These are phyloP conservation scores for Epirrhoe tristata DNA, from an alignment of 2,888 invertebrate species.

Conservation along the genomic window DNA sequence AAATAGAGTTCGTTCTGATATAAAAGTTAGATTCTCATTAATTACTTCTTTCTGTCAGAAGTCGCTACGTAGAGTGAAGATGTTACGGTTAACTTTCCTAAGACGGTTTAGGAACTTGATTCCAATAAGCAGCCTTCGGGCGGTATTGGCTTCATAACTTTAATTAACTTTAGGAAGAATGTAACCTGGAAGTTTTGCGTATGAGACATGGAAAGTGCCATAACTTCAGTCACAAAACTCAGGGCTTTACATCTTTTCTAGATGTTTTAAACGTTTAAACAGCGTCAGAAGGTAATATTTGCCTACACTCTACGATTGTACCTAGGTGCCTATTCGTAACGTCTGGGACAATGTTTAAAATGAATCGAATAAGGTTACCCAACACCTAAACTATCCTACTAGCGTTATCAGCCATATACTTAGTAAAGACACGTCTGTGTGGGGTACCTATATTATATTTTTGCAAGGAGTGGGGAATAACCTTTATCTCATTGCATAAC, in stretches of 20 bases:
- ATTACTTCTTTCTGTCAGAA: not conserved
- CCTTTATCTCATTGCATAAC: not conserved
- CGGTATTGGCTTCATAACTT: constrained; percentile 25
- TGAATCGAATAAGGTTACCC: too few relatives aligned
- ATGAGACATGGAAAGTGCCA: not conserved
- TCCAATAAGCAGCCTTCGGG: constrained; percentile 6
- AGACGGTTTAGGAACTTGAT: not conserved
- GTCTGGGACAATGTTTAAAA: too few relatives aligned
- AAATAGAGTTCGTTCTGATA: too few relatives aligned
- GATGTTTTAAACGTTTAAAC: too few relatives aligned
- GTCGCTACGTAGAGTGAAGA: not conserved
- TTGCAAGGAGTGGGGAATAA: not conserved
- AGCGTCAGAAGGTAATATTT: too few relatives aligned
- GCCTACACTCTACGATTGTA: too few relatives aligned
- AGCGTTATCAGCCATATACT: too few relatives aligned
- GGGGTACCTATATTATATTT: too few relatives aligned
- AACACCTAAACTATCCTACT: too few relatives aligned
- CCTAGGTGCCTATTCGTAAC: too few relatives aligned
- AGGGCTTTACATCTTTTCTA: too few relatives aligned
- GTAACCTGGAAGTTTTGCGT: not conserved
- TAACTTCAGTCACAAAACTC: not conserved
- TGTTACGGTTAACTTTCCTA: constrained; percentile 10
- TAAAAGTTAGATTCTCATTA: not conserved
- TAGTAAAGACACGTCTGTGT: too few relatives aligned
- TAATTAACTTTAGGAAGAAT: constrained; percentile 16